Conservation (phyloP, 2,797 vertebrate genomes). For the Pteronotus mesoamericanus region DNA sequence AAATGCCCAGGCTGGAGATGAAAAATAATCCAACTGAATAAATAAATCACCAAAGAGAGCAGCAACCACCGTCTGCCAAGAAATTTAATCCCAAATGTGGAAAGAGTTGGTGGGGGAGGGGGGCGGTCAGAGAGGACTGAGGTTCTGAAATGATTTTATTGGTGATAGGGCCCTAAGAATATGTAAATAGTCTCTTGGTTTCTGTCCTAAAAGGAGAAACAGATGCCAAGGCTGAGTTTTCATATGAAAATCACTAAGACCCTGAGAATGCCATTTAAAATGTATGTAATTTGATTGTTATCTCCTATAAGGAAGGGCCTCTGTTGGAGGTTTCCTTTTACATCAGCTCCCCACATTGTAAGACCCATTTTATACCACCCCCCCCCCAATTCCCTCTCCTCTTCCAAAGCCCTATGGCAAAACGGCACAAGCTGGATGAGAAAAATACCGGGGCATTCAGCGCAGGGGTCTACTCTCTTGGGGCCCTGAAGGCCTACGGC, state of each 20-base stretch:
- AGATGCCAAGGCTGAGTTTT: slow-evolving; percentile 82
- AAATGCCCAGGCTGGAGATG: slow-evolving; percentile 78
- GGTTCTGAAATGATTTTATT: slow-evolving; percentile 84
- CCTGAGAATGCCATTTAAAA: slow-evolving; percentile 80
- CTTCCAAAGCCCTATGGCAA: background rate
- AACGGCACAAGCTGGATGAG: background rate
- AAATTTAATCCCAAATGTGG: slow-evolving; percentile 82
- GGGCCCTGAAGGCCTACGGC: slow-evolving; percentile 10
- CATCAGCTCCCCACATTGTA: background rate
- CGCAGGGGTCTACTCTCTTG: background rate
- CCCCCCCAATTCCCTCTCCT: background rate
- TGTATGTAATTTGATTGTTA: slow-evolving; percentile 80
- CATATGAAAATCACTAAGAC: slow-evolving; percentile 80
- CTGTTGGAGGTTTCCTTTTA: slow-evolving; percentile 64
- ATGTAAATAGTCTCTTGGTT: slow-evolving; percentile 84
- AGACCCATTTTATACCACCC: background rate
- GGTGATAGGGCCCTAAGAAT: slow-evolving; percentile 83
- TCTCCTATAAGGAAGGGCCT: slow-evolving; percentile 65
- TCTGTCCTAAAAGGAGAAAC: slow-evolving; percentile 85
- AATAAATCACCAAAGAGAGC: slow-evolving; percentile 83
- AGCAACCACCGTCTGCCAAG: slow-evolving; percentile 81
- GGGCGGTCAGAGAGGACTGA: slow-evolving; percentile 57
- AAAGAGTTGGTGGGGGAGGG: background rate
- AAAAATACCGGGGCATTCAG: background rate
- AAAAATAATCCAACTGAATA: slow-evolving; percentile 81